A percentile compares a stretch with the other conserved stretches of the same genome.
These are phyloP conservation scores for Penaeus chinensis DNA, from an alignment of 1,140 invertebrate genomes.

Conservation along the genomic window DNA sequence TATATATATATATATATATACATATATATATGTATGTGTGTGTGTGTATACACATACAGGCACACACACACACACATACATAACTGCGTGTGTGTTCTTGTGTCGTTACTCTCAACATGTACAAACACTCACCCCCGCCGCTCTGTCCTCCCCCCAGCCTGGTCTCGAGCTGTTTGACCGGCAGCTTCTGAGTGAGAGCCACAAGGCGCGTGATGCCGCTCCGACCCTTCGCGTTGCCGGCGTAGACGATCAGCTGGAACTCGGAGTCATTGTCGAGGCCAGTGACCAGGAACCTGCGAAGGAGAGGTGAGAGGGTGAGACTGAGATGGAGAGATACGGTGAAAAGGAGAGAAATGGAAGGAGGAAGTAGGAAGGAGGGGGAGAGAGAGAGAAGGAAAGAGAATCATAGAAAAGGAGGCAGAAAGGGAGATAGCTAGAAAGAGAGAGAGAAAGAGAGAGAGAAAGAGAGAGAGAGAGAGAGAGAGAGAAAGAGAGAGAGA, in stretches of 20 bases:
- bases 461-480: no score
- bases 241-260: conserved; percentile 54
- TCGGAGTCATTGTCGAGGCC: conserved; percentile 52
- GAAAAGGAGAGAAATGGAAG: not conserved
- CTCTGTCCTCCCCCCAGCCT: conserved; percentile 23
- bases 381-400: no score
- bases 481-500: no score
- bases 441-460: no score
- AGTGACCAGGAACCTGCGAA: conserved; percentile 41
- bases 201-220: conserved; percentile 49
- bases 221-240: conserved; percentile 45
- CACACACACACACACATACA: not conserved
- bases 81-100: not conserved
- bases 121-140: conserved; percentile 1
- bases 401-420: no score
- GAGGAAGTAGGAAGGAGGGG: no score
- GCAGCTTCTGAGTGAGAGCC: conserved; percentile 52
- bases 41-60: not conserved
- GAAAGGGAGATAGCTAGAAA: no score
- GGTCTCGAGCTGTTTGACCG: conserved; percentile 53
- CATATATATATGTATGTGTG: conserved; percentile 7
- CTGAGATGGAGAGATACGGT: not conserved
- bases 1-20: not conserved
- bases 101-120: not conserved
- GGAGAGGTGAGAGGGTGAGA: not conserved